Evolutionary conservation across 37 sponge, comb jelly and placozoan genomes (phyloP), one percentile per base, ranked within the genome.

Genomic region (Hormiphora californensis): DNA sequence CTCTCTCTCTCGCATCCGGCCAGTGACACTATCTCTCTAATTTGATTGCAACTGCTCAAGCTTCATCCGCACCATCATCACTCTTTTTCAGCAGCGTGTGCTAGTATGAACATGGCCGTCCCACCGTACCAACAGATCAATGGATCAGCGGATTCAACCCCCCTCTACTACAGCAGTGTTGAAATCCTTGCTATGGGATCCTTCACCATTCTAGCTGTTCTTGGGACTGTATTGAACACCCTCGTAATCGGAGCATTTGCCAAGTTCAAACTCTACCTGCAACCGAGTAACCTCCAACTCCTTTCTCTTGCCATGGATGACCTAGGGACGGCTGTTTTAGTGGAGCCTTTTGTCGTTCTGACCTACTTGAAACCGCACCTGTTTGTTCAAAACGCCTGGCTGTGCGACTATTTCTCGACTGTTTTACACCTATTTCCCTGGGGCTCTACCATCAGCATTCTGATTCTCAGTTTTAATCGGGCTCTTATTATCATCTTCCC

Each of bases 391-490:
- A 57, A 57, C 23, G 30, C 61, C 3, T 57, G 61, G 61, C 9
- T 57, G 27, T 57, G 61, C n/a, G 3, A 30, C 4, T 57, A 5
- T 12, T 57, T 57, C 61, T 57, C 61, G 7, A 28, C 61, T 4
- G n/a, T 12, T 12, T 30, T 57, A 5, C 61, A 57, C n/a, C 9
- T 57, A 5, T 57, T 57, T 15, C 61, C 61, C 3, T 57, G 61
- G 61, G 61, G 61, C 23, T 57, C 61, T 19, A 57, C 61, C n/a
- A 57, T 57, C 7, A 57, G 61, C 23, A 57, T 57, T 12, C 61
- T 57, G 4, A 57, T 57, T 12, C 61, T 57, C 61, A 57, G 61
- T 15, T 19, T 12, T 23, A 57, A 23, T 5, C 9, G 61, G 3
- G 61, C 27, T 4, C 61, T 57, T 4, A 57, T 57, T 57, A 30